Conservation (phyloP, 1,140 invertebrate genomes). For the Leptinotarsa undecemlineata region DNA sequence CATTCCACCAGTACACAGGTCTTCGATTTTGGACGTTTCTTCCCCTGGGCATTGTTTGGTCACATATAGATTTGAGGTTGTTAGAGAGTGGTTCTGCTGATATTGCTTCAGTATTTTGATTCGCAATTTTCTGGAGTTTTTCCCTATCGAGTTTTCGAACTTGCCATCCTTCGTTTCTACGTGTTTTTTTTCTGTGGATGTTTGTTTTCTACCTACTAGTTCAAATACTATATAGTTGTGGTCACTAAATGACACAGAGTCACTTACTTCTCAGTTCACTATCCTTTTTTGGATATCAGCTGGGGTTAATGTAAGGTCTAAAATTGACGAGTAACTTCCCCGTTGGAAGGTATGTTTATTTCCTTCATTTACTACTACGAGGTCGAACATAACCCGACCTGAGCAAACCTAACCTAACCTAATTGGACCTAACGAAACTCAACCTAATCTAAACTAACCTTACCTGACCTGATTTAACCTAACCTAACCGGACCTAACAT, state of each 20-base stretch:
- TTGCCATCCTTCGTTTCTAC: neutral
- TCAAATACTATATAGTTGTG: conserved; percentile 18
- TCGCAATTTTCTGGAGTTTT: neutral
- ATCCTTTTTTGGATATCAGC: neutral
- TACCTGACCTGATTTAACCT: too few species aligned
- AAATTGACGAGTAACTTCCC: too few species aligned
- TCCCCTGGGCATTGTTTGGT: too few species aligned
- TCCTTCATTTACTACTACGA: too few species aligned
- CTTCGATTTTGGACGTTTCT: too few species aligned
- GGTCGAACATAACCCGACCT: too few species aligned
- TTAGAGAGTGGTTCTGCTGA: neutral
- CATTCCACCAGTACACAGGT: too few species aligned
- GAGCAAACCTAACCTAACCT: too few species aligned
- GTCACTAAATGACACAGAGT: neutral
- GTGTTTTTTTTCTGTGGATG: neutral
- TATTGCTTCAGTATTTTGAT: neutral
- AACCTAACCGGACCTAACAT: too few species aligned
- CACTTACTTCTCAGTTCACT: neutral
- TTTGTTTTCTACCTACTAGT: neutral
- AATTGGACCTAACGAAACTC: too few species aligned
- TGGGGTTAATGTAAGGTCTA: neutral
- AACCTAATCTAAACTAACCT: too few species aligned
- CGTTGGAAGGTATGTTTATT: too few species aligned
- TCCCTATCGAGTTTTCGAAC: neutral
- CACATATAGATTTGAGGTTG: neutral